A percentile compares a stretch with the other conserved stretches of the same genome.
Evolutionary conservation across 1,140 invertebrate species (phyloP).

Genomic region (Drosophila nigrodunni): DNA sequence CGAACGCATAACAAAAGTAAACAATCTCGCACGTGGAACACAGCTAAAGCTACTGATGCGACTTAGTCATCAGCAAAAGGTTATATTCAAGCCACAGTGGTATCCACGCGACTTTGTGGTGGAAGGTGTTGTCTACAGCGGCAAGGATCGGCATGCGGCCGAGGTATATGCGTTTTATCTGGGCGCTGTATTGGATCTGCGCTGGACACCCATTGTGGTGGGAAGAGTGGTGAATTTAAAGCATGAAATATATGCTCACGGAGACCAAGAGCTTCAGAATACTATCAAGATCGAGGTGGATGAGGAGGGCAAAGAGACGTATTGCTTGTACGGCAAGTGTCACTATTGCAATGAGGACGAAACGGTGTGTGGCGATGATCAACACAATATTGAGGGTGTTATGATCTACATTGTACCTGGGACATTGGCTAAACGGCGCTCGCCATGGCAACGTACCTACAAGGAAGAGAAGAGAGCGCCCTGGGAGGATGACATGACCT

Average conservation of each 20-base stretch:
- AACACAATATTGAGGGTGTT: slow-evolving; percentile 91
- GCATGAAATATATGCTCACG: slow-evolving; percentile 89
- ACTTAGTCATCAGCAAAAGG: slow-evolving; percentile 91
- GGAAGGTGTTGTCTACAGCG: slow-evolving; percentile 92
- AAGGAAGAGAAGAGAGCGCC: slow-evolving; percentile 89
- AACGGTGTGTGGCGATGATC: slow-evolving; percentile 91
- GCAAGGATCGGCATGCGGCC: slow-evolving; percentile 96
- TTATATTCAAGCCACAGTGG: slow-evolving; percentile 96
- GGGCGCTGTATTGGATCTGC: slow-evolving; percentile 91
- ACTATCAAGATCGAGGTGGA: slow-evolving; percentile 78
- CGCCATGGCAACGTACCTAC: slow-evolving; percentile 96
- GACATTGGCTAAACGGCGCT: slow-evolving; percentile 88
- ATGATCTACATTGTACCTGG: slow-evolving; percentile 93
- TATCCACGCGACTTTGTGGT: slow-evolving; percentile 91
- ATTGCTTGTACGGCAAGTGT: slow-evolving; percentile 96
- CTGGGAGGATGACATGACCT: slow-evolving; percentile 92
- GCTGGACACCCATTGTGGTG: slow-evolving; percentile 91
- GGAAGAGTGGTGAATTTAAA: slow-evolving; percentile 91
- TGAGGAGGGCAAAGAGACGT: slow-evolving; percentile 84
- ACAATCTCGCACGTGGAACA: slow-evolving; percentile 92
- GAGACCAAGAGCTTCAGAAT: slow-evolving; percentile 87
- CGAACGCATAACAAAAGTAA: slow-evolving; percentile 90
- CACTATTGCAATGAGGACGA: slow-evolving; percentile 93
- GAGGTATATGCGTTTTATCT: slow-evolving; percentile 98
- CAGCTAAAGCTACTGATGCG: slow-evolving; percentile 94